Evolutionary conservation across 2,888 invertebrate genomes (phyloP), one percentile per base, ranked within the genome.

Genomic region (Trichacis sp.): DNA sequence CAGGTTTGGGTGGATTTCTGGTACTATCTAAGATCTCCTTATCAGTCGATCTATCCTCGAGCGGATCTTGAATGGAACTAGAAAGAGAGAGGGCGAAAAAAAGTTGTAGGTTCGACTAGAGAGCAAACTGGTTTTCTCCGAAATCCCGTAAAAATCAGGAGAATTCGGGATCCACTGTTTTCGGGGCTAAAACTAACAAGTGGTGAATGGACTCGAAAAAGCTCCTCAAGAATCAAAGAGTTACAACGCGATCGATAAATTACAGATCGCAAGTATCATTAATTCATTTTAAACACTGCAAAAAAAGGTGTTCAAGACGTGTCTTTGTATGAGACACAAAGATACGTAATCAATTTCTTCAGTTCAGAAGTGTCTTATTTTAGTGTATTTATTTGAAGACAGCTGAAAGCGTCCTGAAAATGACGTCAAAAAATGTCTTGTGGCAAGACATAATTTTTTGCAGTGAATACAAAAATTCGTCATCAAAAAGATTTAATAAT

Each of bases 111-210:
- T 50, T 67, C 51, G 51, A 56, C 63, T 63, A 63, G 71, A 76
- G 72, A 70, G 71, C 73, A 75, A 77, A 77, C 77, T 73, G 76
- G 75, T 76, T 75, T 76, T 72, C 71, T 65, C 68, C 64, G 59
- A 70, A 73, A 72, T 72, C 70, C 68, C 72, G 72, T 74, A 73
- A 74, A 76, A 72, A 73, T 74, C 69, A 67, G 64, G 59, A 52
- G 70, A 57, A 60, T 62, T 70, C 64, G 70, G 66, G 63, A 71
- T 68, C 65, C 50, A 33, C 60, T 38, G 56, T 53, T 30, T 51
- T 36, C 12, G 29, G 19, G 49, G 11, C 14, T 15, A 45, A 17
- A 20, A 30, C 19, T 29, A 48, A n/a, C n/a, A n/a, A 40, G 47
- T 53, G 61, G 66, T 62, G 61, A 66, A 66, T 62, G 66, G 62